phyloP scores from a whole-genome alignment of 2,113 vertebrate genomes.

The Reinhardtius hippoglossoides region DNA sequence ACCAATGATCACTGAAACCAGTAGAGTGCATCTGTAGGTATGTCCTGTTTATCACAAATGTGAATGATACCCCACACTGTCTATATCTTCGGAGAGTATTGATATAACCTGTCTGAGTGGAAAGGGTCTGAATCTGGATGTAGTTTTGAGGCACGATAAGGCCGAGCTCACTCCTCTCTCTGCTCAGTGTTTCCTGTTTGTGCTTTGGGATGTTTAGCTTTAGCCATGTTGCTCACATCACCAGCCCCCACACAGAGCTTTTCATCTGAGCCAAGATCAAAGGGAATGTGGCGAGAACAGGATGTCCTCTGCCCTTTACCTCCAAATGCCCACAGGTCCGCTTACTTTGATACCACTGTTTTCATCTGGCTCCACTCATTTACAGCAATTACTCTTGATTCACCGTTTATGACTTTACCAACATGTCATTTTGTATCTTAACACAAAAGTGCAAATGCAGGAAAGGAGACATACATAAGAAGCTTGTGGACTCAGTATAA shows the following conservation, averaged over 20 bases:
- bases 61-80: too few relatives aligned
- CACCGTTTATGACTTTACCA: neutral
- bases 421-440: neutral
- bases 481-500: neutral
- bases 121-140: constrained; percentile 4
- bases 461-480: neutral
- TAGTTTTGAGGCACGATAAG: neutral
- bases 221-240: constrained; percentile 42
- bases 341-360: constrained; percentile 32
- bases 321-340: constrained; percentile 15
- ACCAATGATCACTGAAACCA: too few relatives aligned
- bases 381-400: neutral
- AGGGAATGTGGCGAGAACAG: constrained; percentile 29
- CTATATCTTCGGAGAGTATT: neutral
- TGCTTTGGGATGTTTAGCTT: constrained; percentile 23
- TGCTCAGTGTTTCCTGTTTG: constrained; percentile 20
- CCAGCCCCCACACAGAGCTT: constrained; percentile 38
- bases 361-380: neutral
- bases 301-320: constrained; percentile 54
- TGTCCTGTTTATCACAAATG: neutral
- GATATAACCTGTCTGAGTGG: neutral
- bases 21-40: neutral
- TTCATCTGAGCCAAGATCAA: constrained; percentile 69
- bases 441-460: neutral
- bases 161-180: neutral